Evolutionary conservation across 2,113 vertebrate genomes (phyloP).

Genomic region (Willisornis vidua): DNA sequence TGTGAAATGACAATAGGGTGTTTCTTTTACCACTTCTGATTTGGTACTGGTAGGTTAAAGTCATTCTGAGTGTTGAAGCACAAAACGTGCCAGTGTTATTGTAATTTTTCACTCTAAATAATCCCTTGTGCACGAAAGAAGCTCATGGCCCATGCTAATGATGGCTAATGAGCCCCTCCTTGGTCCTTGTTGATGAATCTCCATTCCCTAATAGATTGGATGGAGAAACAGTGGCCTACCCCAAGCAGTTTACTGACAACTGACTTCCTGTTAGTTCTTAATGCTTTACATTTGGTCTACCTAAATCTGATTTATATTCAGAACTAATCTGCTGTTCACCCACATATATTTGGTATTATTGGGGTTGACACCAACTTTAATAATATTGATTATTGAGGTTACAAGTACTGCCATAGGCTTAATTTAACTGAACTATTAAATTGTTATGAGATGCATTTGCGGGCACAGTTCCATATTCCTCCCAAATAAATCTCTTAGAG

Average conservation of each 20-base stretch:
- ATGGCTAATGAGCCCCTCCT: conserved; percentile 19
- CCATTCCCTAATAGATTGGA: neutral
- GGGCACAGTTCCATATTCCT: conserved; percentile 52
- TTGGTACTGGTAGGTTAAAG: neutral
- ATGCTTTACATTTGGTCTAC: neutral
- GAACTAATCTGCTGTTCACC: conserved; percentile 51
- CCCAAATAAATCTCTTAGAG: conserved; percentile 57
- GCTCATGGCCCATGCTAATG: conserved; percentile 18
- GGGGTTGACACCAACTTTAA: conserved; percentile 41
- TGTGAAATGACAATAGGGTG: neutral
- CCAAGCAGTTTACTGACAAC: neutral
- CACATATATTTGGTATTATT: conserved; percentile 50
- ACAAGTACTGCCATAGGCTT: conserved; percentile 52
- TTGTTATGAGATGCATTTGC: conserved; percentile 54
- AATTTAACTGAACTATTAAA: conserved; percentile 71
- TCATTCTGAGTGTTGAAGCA: neutral
- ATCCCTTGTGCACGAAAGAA: neutral
- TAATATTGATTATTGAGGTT: conserved; percentile 63
- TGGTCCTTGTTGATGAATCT: neutral
- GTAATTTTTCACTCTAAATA: conserved; percentile 32
- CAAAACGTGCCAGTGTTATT: neutral
- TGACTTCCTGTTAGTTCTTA: conserved; percentile 23
- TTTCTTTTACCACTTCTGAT: neutral
- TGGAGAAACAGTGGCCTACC: conserved; percentile 7
- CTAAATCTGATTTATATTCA: conserved; percentile 6